These are phyloP conservation scores for Meloidogyne floridensis DNA, from an alignment of 1,140 invertebrate species.

Conservation along the genomic window DNA sequence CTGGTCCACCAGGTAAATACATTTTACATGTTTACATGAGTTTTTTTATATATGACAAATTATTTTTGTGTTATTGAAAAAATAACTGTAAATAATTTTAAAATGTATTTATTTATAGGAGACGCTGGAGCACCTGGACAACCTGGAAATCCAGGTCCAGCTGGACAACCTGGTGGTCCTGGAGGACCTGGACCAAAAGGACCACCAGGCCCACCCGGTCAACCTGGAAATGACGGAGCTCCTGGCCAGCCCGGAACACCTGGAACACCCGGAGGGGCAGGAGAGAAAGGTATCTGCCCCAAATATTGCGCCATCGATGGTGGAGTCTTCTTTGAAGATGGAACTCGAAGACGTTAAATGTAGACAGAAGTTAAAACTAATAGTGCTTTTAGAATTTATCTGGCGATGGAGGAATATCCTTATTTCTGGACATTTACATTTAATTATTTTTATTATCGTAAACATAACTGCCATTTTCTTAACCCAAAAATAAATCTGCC, in stretches of 20 bases:
- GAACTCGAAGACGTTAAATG: slow-evolving; percentile 54
- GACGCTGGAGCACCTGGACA: slow-evolving; percentile 33
- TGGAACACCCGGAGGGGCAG: slow-evolving; percentile 44
- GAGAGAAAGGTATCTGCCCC: slow-evolving; percentile 63
- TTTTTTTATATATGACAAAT: no score
- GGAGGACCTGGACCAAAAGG: slow-evolving; percentile 43
- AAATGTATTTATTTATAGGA: background rate
- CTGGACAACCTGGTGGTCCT: slow-evolving; percentile 46
- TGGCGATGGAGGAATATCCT: background rate
- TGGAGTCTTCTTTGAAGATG: slow-evolving; percentile 65
- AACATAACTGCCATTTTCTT: background rate
- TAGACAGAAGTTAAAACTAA: background rate
- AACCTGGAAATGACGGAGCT: slow-evolving; percentile 50
- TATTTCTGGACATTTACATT: background rate
- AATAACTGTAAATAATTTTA: no score
- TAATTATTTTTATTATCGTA: slow-evolving; percentile 4
- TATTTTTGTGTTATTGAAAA: no score
- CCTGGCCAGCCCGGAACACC: slow-evolving; percentile 49
- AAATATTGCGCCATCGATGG: slow-evolving; percentile 64
- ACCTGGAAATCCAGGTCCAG: slow-evolving; percentile 40
- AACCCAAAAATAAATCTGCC: background rate
- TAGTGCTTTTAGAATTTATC: background rate
- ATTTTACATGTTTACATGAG: no score
- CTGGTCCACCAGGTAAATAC: slow-evolving; percentile 28
- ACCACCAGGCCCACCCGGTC: slow-evolving; percentile 45